Evolutionary conservation across 2,888 invertebrate genomes (phyloP), one percentile per base, ranked within the genome.

Genomic region (Drosophila barbarae): DNA sequence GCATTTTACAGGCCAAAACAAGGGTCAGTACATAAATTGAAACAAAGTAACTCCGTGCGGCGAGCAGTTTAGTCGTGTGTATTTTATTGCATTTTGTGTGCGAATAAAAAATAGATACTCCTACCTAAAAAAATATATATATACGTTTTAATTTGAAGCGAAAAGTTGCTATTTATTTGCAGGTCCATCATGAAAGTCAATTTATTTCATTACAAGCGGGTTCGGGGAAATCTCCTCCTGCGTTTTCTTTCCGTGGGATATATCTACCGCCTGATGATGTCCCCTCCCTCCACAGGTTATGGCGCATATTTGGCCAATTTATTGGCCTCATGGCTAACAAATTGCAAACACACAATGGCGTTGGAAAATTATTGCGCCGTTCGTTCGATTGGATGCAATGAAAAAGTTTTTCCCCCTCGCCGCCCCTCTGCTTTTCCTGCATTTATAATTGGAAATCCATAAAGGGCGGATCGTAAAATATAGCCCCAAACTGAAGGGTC

Each of bases 121-220:
- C 42, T 28, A 18, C 12, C 26, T 15, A 63, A 23, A 15, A 28
- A 23, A 28, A 3, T 39, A 39, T 41, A 21, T 18, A 49, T 42
- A 66, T 64, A 61, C 51, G 44, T 79, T 80, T 83, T 80, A 79
- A 79, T 79, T 81, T 78, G 71, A 41, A 66, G 47, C 57, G 53
- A 75, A 76, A 66, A 68, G 70, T 67, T 72, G 65, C 70, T 59
- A 75, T 79, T 79, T 80, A 83, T 79, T 74, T 75, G 69, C 69
- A 54, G 50, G 36, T 54, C 67, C 74, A 80, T 83, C 75, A 77
- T 74, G 71, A 71, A 78, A 77, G 79, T 73, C 84, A 78, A 84
- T 81, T 81, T 78, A 84, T 84, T 80, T 81, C 74, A 76, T 81
- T 84, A 84, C 81, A 72, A 71, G 79, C 2, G 71, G 77, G 77